A percentile compares a stretch with the other conserved stretches of the same genome.
These are phyloP conservation scores for Dasysyrphus albostriatus DNA, from an alignment of 2,888 invertebrate species.

Conservation along the genomic window DNA sequence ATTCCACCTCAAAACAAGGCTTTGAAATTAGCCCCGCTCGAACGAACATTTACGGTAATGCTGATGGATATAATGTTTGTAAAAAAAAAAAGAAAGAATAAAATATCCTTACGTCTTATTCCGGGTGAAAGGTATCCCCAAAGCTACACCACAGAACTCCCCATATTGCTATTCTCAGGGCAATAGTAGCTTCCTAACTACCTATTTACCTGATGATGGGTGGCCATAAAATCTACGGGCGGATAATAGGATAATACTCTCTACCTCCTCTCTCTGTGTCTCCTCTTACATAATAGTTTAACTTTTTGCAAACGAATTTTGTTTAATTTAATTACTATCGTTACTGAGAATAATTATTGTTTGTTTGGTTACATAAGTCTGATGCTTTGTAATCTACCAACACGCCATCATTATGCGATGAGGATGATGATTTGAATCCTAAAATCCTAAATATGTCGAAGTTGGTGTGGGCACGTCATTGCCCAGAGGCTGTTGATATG, in stretches of 20 bases:
- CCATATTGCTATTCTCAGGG: neutral
- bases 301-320: conserved; percentile 66
- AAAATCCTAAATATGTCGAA: conserved; percentile 17
- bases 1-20: conserved; percentile 59
- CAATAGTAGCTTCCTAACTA: neutral
- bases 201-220: neutral
- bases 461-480: conserved; percentile 36
- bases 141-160: neutral
- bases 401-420: conserved; percentile 55
- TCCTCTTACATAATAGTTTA: conserved; percentile 48
- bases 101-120: conserved; percentile 45
- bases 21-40: conserved; percentile 60
- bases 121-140: conserved; percentile 17
- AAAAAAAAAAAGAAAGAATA: conserved; percentile 52
- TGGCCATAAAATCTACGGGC: conserved; percentile 28
- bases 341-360: conserved; percentile 69
- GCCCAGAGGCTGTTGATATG: conserved; percentile 30
- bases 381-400: conserved; percentile 50
- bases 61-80: conserved; percentile 63
- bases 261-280: neutral
- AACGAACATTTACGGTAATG: conserved; percentile 60
- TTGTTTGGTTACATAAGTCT: conserved; percentile 41
- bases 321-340: conserved; percentile 74
- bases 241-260: conserved; percentile 47
- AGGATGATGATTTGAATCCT: conserved; percentile 67